Conservation (phyloP, 1,140 invertebrate species). For the Rhagoletis pomonella region DNA sequence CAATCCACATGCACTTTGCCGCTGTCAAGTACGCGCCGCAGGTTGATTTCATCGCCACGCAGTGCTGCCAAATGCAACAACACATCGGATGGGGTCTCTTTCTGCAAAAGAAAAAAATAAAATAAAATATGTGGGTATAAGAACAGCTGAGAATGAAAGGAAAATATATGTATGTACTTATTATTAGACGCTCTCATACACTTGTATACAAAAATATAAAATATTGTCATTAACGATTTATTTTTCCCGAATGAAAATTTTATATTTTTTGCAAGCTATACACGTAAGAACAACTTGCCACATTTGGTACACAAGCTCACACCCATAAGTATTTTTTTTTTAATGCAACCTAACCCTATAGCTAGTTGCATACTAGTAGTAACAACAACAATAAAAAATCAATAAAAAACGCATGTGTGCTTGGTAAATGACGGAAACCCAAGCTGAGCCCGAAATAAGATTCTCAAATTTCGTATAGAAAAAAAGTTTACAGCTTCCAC, state of each 20-base stretch:
- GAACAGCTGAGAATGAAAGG: constrained; percentile 17
- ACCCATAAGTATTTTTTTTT: constrained; percentile 3
- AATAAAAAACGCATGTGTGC: background rate
- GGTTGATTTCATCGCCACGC: constrained; percentile 85
- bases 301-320: background rate
- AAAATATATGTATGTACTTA: background rate
- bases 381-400: background rate
- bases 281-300: background rate
- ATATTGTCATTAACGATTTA: too few relatives aligned
- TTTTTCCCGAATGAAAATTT: too few relatives aligned
- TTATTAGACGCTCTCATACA: background rate
- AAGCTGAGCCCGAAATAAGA: constrained; percentile 12
- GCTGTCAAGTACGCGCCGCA: constrained; percentile 88
- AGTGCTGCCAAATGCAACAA: constrained; percentile 92
- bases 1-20: constrained; percentile 96
- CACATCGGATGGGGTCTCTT: constrained; percentile 92
- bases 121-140: background rate
- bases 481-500: constrained; percentile 13
- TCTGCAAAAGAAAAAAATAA: constrained; percentile 77
- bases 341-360: background rate
- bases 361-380: background rate
- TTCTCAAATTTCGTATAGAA: background rate
- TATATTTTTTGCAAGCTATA: background rate
- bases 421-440: background rate
- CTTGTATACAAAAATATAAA: too few relatives aligned